Evolutionary conservation across 2,113 vertebrate genomes (phyloP).

Genomic region (Elephantulus edwardii): DNA sequence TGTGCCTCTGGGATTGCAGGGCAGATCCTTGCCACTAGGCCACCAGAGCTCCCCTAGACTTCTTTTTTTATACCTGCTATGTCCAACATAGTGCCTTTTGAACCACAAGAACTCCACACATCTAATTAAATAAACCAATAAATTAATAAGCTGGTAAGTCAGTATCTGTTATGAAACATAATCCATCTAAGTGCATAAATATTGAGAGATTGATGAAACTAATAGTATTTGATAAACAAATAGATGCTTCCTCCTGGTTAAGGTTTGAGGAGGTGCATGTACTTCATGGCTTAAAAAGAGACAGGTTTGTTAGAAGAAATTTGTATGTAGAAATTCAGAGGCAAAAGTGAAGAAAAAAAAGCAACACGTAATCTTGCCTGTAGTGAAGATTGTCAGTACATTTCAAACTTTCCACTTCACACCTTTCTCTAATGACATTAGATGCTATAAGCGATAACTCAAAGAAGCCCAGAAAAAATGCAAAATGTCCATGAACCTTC

Average conservation of each 20-base stretch:
- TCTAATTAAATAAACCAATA: not conserved
- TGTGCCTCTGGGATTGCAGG: too few relatives aligned
- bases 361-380: not conserved
- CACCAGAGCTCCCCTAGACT: too few relatives aligned
- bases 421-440: not conserved
- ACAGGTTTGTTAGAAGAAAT: not conserved
- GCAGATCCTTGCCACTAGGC: too few relatives aligned
- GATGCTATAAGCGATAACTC: not conserved
- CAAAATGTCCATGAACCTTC: not conserved
- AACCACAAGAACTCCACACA: not conserved
- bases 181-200: not conserved
- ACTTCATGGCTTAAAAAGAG: not conserved
- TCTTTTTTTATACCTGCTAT: not conserved
- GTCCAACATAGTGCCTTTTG: not conserved
- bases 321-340: not conserved
- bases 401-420: not conserved
- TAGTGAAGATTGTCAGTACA: not conserved
- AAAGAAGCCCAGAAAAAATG: not conserved
- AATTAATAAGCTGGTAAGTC: not conserved
- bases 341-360: not conserved
- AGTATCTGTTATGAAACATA: not conserved
- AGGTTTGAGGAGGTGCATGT: not conserved
- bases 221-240: not conserved
- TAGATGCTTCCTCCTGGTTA: not conserved
- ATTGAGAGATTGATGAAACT: not conserved